These are phyloP conservation scores for Heliconius sara DNA, from an alignment of 2,888 invertebrate species.

Conservation along the genomic window DNA sequence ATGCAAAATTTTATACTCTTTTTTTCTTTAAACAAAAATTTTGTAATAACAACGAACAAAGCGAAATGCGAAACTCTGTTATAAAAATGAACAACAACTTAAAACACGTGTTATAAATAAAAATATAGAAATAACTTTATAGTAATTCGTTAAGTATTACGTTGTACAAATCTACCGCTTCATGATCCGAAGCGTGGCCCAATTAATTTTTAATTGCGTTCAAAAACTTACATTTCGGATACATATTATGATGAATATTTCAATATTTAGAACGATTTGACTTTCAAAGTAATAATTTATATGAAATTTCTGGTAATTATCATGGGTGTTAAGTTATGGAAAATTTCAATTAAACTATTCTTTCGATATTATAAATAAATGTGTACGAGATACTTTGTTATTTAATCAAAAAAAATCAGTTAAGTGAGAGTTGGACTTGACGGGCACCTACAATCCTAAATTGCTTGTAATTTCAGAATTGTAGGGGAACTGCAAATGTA, in stretches of 20 bases:
- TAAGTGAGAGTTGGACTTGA: too few species aligned
- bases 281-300: background rate
- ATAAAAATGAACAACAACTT: background rate
- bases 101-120: conserved; percentile 5
- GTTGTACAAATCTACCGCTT: conserved; percentile 56
- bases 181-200: conserved; percentile 15
- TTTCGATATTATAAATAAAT: too few species aligned
- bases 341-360: background rate
- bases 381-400: too few species aligned
- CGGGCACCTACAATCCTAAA: too few species aligned
- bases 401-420: too few species aligned
- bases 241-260: conserved; percentile 5
- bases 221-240: background rate
- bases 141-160: conserved; percentile 58
- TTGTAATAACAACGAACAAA: too few species aligned
- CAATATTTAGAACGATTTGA: background rate
- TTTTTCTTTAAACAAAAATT: too few species aligned
- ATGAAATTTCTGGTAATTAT: background rate
- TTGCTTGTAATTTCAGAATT: too few species aligned
- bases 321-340: background rate
- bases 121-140: conserved; percentile 12
- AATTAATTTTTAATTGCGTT: conserved; percentile 27
- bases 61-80: too few species aligned
- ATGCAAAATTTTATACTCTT: too few species aligned
- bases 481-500: too few species aligned